Evolutionary conservation across 1,140 invertebrate genomes (phyloP).

Genomic region (Drosophila grimshawi): DNA sequence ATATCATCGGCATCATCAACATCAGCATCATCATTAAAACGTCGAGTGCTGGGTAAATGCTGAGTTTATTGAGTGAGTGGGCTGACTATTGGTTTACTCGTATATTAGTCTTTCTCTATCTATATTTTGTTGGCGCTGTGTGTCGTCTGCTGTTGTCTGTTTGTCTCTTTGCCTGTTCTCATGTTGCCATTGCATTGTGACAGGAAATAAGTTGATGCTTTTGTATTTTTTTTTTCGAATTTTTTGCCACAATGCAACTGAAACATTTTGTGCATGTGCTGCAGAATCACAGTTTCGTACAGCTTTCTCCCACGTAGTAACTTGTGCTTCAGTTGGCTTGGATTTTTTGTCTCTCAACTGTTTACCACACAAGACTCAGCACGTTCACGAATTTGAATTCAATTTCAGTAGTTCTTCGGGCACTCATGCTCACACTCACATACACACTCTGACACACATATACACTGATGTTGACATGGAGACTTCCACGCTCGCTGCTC

Average conservation of each 20-base stretch:
- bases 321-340: neutral
- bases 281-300: conserved; percentile 29
- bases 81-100: conserved; percentile 24
- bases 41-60: conserved; percentile 18
- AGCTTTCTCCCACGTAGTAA: neutral
- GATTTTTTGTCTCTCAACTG: conserved; percentile 42
- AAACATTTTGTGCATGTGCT: conserved; percentile 33
- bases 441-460: neutral
- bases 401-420: conserved; percentile 64
- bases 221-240: conserved; percentile 7
- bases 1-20: conserved; percentile 20
- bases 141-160: conserved; percentile 14
- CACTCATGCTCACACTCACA: conserved; percentile 7
- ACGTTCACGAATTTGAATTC: conserved; percentile 77
- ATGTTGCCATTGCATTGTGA: conserved; percentile 46
- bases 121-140: neutral
- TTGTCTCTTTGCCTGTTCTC: conserved; percentile 15
- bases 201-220: conserved; percentile 44
- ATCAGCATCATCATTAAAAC: conserved; percentile 13
- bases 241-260: conserved; percentile 49
- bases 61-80: conserved; percentile 45
- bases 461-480: neutral
- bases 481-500: conserved; percentile 11
- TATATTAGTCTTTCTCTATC: conserved; percentile 4
- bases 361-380: conserved; percentile 59